Evolutionary conservation across 2,888 invertebrate genomes (phyloP).

Genomic region (Acleris holmiana): DNA sequence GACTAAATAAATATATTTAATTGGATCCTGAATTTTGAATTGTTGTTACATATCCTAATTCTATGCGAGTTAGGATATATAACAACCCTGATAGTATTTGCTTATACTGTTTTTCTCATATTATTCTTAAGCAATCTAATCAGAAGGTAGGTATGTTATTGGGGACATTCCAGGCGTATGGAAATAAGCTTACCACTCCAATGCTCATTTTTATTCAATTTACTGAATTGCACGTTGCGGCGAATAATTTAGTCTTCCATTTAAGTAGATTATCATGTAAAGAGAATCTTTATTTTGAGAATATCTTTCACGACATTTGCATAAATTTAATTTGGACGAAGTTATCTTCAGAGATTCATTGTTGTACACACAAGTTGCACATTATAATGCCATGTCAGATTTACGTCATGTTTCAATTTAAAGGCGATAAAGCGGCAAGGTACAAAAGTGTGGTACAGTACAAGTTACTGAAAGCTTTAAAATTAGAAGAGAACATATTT

Average conservation of each 20-base stretch:
- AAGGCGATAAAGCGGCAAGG: too few species aligned
- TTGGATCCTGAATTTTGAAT: too few species aligned
- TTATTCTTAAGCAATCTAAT: slow-evolving; percentile 11
- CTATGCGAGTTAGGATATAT: too few species aligned
- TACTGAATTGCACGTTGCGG: slow-evolving; percentile 14
- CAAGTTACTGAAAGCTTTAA: too few species aligned
- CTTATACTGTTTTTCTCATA: not conserved
- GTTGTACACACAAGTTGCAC: too few species aligned
- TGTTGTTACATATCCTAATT: too few species aligned
- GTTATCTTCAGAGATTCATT: not conserved
- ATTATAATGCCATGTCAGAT: too few species aligned
- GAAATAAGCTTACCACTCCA: slow-evolving; percentile 9
- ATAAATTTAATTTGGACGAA: slow-evolving; percentile 6
- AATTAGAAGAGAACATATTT: too few species aligned
- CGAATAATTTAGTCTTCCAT: slow-evolving; percentile 7
- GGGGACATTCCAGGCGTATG: slow-evolving; percentile 2
- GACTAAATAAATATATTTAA: too few species aligned
- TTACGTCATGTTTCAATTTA: too few species aligned
- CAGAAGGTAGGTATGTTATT: slow-evolving; percentile 2
- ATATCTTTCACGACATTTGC: slow-evolving; percentile 2
- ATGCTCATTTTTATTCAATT: slow-evolving; percentile 29
- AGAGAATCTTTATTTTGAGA: slow-evolving; percentile 8
- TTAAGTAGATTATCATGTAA: slow-evolving; percentile 26
- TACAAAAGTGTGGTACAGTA: too few species aligned
- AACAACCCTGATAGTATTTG: too few species aligned